Percentiles rank a stretch among this genome's conserved stretches.
These are phyloP conservation scores for Fabriciana adippe DNA, from an alignment of 2,888 invertebrate species.

Conservation along the genomic window DNA sequence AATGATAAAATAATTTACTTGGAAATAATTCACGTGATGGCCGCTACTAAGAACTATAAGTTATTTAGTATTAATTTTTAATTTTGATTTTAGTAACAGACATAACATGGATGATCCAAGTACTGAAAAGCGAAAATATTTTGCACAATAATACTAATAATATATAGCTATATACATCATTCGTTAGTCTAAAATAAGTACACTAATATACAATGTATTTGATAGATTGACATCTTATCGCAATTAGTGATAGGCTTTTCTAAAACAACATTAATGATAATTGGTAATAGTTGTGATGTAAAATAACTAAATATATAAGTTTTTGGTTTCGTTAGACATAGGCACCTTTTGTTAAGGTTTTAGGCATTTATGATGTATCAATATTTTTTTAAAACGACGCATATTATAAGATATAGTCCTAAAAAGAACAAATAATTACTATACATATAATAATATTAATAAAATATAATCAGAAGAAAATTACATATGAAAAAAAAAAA, in stretches of 20 bases:
- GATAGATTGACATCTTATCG: conserved; percentile 3
- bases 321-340: conserved; percentile 24
- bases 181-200: conserved; percentile 21
- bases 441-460: too few species aligned
- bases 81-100: not conserved
- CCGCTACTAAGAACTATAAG: not conserved
- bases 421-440: too few species aligned
- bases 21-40: not conserved
- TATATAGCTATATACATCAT: conserved; percentile 26
- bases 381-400: not conserved
- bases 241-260: conserved; percentile 4
- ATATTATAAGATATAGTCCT: not conserved
- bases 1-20: not conserved
- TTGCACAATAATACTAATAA: conserved; percentile 18
- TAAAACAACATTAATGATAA: conserved; percentile 2
- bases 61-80: not conserved
- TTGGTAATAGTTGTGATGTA: conserved; percentile 3
- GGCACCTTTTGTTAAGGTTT: conserved; percentile 7
- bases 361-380: conserved; percentile 3
- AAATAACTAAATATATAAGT: conserved; percentile 16
- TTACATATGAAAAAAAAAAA: too few species aligned
- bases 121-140: conserved; percentile 4
- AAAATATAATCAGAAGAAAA: too few species aligned
- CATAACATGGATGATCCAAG: too few species aligned
- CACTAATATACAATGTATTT: conserved; percentile 17